Evolutionary conservation across 2,888 invertebrate genomes (phyloP).

Genomic region (Epistrophe grossulariae): DNA sequence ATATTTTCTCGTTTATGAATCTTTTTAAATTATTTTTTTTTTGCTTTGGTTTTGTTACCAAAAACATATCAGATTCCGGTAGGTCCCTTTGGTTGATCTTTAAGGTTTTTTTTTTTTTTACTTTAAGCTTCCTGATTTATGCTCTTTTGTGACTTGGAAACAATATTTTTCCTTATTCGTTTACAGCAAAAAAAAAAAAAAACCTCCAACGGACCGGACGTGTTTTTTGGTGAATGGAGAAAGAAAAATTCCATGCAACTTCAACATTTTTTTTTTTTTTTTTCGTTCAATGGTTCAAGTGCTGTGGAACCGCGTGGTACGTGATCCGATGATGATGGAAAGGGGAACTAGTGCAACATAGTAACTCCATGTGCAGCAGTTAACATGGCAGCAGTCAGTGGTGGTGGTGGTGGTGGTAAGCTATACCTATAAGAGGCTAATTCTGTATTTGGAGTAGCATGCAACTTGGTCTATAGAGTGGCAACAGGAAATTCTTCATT

Average conservation of each 20-base stretch:
- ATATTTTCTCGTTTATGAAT: background rate
- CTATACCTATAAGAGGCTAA: background rate
- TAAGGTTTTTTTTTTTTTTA: background rate
- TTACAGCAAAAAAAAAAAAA: background rate
- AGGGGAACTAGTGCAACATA: constrained; percentile 20
- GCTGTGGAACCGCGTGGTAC: constrained; percentile 19
- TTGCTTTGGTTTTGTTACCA: background rate
- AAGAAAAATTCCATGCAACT: constrained; percentile 26
- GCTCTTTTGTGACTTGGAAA: constrained; percentile 29
- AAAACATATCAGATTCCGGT: constrained; percentile 1
- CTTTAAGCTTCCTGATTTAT: constrained; percentile 12
- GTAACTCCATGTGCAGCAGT: background rate
- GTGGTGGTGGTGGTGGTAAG: background rate
- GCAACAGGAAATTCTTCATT: constrained; percentile 69
- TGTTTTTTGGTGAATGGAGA: constrained; percentile 27
- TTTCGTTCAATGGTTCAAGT: constrained; percentile 7
- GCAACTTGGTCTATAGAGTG: constrained; percentile 21
- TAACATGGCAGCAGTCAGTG: background rate
- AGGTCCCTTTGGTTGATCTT: constrained; percentile 14
- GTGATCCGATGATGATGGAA: background rate
- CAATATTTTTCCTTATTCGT: background rate
- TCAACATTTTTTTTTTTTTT: background rate
- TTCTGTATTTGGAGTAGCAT: constrained; percentile 34
- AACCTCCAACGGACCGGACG: background rate
- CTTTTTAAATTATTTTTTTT: constrained; percentile 1